Base-by-base conservation (phyloP, 2,113 vertebrate genomes). In the Peromyscus maniculatus region DNA sequence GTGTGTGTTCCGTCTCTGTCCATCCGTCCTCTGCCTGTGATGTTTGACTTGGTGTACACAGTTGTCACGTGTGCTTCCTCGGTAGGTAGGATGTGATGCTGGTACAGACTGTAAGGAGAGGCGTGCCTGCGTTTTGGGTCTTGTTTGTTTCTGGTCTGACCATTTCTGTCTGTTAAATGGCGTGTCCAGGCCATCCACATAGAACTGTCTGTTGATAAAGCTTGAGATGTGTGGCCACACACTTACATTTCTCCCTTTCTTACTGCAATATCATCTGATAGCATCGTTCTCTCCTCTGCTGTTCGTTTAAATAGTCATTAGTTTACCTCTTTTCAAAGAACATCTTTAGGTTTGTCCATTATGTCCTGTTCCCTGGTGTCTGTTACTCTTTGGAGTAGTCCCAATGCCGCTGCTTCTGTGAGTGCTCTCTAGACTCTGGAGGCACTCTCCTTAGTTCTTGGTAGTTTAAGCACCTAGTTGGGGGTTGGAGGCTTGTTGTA, bases 341-440 rank as follows among this genome's bases (percentile, higher is more conserved):
- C 55, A 11, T 64, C 1, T 62, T 31, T 72, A 5, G 75, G 57
- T 83, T 93, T 82, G 43, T 83, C 22, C 26, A n/a, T 24, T 89
- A 66, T n/a, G 62, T 72, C 90, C 36, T 49, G 2, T 91, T 84
- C 28, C 67, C 72, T 17, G 13, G 87, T 57, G 87, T 7, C 94
- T 43, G 64, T 66, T 71, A 52, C 90, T 97, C 80, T 39, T 92
- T 95, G 91, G 74, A 95, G 11, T 75, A 52, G 24, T 71, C 83
- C 39, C 67, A 80, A 3, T n/a, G 12, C 93, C 86, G 90, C 87
- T 22, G 92, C 62, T 91, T 24, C 0, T 26, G 11, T 55, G 67
- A 55, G 33, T n/a, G 13, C 43, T 66, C 49, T 49, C 43, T 28
- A 26, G 33, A 33, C 31, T 88, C 43, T 36, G 16, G 66, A 15